Evolutionary conservation across 2,888 invertebrate species (phyloP), one percentile per base, ranked within the genome.

Genomic region (Phlogophora meticulosa): DNA sequence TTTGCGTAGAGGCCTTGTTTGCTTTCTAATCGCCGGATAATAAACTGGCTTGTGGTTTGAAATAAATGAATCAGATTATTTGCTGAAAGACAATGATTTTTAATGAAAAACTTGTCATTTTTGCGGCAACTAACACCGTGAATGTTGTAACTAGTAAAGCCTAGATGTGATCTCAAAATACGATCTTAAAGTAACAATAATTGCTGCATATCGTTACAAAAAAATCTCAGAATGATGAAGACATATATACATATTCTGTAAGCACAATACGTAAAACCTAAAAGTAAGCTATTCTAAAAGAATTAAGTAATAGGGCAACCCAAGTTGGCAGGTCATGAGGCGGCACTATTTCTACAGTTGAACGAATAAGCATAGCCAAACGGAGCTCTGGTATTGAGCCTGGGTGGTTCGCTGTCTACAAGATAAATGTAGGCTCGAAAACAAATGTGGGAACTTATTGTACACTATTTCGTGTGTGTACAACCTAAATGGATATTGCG

Each of bases 371-470:
- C 42, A 42, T 55, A 55, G 63, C 63, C 46, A 52, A 61, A 72
- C 40, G 24, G 28, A 45, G 48, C 36, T 36, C 45, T 57, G 40
- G 57, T 72, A 64, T 78, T 61, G 53, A 75, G 61, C 24, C 43
- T 49, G 53, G 51, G 32, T 57, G 53, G 48, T 61, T 73, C 51
- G 28, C 53, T 61, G 62, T 69, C 61, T 61, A 17, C 55, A 57
- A 77, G 72, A 80, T 58, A 67, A 80, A 80, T 80, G 81, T 78
- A 57, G 72, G 63, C 59, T 55, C 48, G n/a, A 48, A 74, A 80
- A 78, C 53, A 62, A 80, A 80, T 80, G 63, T 66, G 61, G 45
- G 24, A 80, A 77, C 68, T 59, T 73, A 69, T 75, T 75, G 67
- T 67, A 58, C 53, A 51, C 71, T 66, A 65, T 68, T 66, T 64